Evolutionary conservation across 2,113 vertebrate genomes (phyloP).

Genomic region (Psophia crepitans): DNA sequence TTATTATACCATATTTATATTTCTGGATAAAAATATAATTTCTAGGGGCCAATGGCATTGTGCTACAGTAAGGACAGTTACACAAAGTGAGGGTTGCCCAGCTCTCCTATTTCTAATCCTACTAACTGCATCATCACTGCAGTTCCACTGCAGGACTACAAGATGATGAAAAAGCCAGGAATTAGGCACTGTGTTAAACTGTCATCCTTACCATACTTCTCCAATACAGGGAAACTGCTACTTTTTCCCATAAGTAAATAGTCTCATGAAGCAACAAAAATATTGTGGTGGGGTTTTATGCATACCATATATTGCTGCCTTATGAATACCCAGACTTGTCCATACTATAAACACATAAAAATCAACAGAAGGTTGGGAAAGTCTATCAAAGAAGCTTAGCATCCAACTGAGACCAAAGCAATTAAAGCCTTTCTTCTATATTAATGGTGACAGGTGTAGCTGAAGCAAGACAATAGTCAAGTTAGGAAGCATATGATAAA

Average conservation of each 20-base stretch:
- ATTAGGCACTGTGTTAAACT: background rate
- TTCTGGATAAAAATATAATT: background rate
- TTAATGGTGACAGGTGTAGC: background rate
- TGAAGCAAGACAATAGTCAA: background rate
- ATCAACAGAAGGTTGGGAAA: background rate
- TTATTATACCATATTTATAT: background rate
- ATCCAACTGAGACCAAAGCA: background rate
- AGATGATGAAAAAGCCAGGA: background rate
- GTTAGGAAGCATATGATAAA: background rate
- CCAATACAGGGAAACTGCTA: background rate
- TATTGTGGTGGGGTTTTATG: background rate
- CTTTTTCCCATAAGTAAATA: background rate
- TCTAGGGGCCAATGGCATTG: background rate
- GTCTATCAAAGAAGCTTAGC: background rate
- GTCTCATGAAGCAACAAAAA: background rate
- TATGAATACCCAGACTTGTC: background rate
- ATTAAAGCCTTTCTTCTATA: background rate
- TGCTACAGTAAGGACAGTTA: background rate
- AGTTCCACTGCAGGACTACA: background rate
- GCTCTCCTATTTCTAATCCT: background rate
- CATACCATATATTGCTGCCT: background rate
- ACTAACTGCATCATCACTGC: background rate
- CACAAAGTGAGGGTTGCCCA: background rate
- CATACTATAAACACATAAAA: background rate
- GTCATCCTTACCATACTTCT: background rate